phyloP scores from a whole-genome alignment of 2,113 vertebrate genomes.

The Ceyx margarethae region DNA sequence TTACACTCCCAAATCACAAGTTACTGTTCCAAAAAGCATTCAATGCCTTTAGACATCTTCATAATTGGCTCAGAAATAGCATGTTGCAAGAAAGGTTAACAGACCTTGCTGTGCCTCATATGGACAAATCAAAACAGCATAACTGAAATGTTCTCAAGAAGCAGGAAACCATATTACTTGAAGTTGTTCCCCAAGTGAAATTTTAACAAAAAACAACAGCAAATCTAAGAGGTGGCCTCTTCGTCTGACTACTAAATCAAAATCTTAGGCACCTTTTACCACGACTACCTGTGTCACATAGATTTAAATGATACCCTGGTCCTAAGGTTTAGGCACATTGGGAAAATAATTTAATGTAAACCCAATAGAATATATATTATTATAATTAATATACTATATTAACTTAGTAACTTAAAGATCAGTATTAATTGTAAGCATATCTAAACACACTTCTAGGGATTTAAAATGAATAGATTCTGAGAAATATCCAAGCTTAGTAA shows the following conservation, averaged over 20 bases:
- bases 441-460: not conserved
- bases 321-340: not conserved
- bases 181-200: slow-evolving; percentile 5
- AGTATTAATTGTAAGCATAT: not conserved
- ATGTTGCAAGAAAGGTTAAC: slow-evolving; percentile 56
- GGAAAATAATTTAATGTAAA: not conserved
- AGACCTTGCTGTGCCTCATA: slow-evolving; percentile 59
- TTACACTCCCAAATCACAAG: slow-evolving; percentile 62
- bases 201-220: not conserved
- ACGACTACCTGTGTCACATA: not conserved
- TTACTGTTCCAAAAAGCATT: slow-evolving; percentile 57
- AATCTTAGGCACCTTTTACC: not conserved
- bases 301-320: not conserved
- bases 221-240: not conserved
- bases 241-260: not conserved
- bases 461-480: not conserved
- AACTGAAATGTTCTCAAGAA: slow-evolving; percentile 34
- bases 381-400: not conserved
- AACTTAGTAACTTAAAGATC: not conserved
- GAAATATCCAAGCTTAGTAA: not conserved
- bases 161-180: slow-evolving; percentile 27
- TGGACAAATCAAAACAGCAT: not conserved
- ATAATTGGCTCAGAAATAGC: slow-evolving; percentile 66
- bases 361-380: not conserved
- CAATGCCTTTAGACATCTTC: slow-evolving; percentile 62